Evolutionary conservation across 2,113 vertebrate genomes (phyloP), one percentile per base, ranked within the genome.

Genomic region (Pedetes capensis): DNA sequence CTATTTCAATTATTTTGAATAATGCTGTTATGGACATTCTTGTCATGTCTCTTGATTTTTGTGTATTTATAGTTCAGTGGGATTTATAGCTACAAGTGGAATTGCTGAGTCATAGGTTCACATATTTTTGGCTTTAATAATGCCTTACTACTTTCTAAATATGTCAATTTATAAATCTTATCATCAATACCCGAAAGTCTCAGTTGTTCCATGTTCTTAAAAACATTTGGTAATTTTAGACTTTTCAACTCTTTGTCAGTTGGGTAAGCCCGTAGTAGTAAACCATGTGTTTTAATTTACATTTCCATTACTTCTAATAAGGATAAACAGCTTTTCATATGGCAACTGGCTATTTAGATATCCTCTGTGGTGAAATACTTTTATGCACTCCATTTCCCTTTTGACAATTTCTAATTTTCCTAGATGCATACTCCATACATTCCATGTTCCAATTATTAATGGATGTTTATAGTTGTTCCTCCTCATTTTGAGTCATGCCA

Each of bases 251-350:
- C n/a, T 55, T 88, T 66, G 13, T 66, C 7, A 44, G 76, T 89
- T 22, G 55, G 25, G 8, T 87, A 39, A 6, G 17, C 20, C 4
- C 94, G 5, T 8, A 39, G 39, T 49, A 9, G 44, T 86, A 85
- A 94, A 64, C 22, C 5, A 49, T 57, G 27, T 51, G 20, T 91
- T 95, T 92, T 22, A 75, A n/a, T 71, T 89, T 72, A 47, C 3
- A 59, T 74, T 81, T 92, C 20, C 68, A 23, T 87, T 72, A 94
- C 51, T 79, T 92, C 44, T 32, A 87, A 5, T 84, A 61, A 93
- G 42, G 37, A 79, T 23, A 55, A 37, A 29, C 4, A 49, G 3
- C 0, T 59, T 89, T 86, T 89, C 32, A 18, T 79, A 29, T 22
- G 44, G 17, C 49, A 78, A 37, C 3, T 71, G 18, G 16, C 49